phyloP scores from a whole-genome alignment of 92 coral and sea anemone genomes.

The Montipora capitata region DNA sequence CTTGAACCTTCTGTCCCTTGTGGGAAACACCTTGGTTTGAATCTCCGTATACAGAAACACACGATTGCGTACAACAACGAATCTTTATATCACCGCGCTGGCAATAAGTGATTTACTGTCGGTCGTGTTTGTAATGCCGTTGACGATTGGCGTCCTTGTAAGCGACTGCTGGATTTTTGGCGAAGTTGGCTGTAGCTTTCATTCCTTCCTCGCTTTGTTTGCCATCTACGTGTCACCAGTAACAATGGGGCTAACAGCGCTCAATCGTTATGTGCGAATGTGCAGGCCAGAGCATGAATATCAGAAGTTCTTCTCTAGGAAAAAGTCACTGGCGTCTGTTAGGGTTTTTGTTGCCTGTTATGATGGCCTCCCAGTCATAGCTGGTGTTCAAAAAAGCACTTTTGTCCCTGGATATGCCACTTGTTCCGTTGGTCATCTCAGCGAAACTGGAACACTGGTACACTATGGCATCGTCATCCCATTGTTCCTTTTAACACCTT shows the following conservation, averaged over 20 bases:
- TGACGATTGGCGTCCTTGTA: neutral
- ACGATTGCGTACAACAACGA: neutral
- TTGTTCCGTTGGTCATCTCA: too few species aligned
- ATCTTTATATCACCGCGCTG: neutral
- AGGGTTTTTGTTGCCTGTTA: neutral
- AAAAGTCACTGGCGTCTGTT: neutral
- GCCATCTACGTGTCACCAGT: neutral
- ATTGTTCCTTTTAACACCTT: neutral
- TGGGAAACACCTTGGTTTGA: neutral
- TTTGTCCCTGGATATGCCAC: too few species aligned
- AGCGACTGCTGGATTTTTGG: neutral
- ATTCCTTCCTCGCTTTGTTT: neutral
- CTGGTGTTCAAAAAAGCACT: too few species aligned
- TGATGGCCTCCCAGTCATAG: too few species aligned
- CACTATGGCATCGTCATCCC: constrained; percentile 1
- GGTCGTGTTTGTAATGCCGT: neutral
- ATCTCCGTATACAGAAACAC: neutral
- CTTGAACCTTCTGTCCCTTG: neutral
- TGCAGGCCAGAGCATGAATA: neutral
- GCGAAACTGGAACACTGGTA: neutral
- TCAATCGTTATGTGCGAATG: neutral
- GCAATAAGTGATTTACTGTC: neutral
- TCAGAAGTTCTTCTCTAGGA: neutral
- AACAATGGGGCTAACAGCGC: neutral
- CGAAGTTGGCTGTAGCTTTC: neutral